Conservation (phyloP, 2,888 invertebrate species). For the Drosophila anomelani region DNA sequence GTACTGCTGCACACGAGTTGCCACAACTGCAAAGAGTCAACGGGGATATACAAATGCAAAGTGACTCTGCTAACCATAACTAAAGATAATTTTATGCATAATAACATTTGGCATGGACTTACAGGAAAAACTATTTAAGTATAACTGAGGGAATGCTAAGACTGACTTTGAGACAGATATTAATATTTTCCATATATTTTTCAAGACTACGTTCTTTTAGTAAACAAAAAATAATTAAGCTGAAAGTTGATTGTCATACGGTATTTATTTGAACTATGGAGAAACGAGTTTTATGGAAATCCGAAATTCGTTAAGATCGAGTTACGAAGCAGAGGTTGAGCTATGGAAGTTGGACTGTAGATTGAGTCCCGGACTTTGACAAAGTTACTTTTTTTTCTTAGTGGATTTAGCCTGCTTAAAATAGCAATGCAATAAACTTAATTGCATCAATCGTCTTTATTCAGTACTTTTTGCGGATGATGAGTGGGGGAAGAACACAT, state of each 20-base stretch:
- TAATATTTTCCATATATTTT: background rate
- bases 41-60: background rate
- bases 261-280: background rate
- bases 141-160: background rate
- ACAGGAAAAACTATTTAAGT: background rate
- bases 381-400: slow-evolving; percentile 5
- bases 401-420: slow-evolving; percentile 20
- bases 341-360: slow-evolving; percentile 19
- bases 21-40: background rate
- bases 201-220: background rate
- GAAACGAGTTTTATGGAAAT: slow-evolving; percentile 2
- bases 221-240: background rate
- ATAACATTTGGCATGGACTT: background rate
- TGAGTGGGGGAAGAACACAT: slow-evolving; percentile 18
- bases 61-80: background rate
- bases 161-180: background rate
- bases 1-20: background rate
- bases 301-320: background rate
- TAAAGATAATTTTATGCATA: background rate
- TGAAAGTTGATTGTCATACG: background rate
- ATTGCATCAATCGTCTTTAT: slow-evolving; percentile 22
- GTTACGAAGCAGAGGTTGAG: background rate
- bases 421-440: slow-evolving; percentile 18
- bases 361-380: slow-evolving; percentile 7
- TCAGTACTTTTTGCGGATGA: background rate